These are phyloP conservation scores for Isoperla grammatica DNA, from an alignment of 2,888 invertebrate genomes.

Conservation along the genomic window DNA sequence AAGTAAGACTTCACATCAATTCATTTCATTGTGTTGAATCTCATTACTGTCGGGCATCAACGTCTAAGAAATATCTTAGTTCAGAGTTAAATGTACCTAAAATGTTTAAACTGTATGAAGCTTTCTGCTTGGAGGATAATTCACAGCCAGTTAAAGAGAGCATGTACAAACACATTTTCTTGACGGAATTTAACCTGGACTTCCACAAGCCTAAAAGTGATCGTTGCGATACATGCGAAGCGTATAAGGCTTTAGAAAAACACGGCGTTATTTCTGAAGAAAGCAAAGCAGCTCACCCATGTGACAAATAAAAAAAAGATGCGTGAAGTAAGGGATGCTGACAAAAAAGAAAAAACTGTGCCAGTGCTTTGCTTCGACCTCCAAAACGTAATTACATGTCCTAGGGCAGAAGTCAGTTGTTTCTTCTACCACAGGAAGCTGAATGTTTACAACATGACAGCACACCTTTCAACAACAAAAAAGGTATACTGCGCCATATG, in stretches of 20 bases:
- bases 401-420: conserved; percentile 21
- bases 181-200: conserved; percentile 20
- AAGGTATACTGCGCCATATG: too few relatives aligned
- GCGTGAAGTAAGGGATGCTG: conserved; percentile 11
- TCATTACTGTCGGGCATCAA: conserved; percentile 24
- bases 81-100: conserved; percentile 23
- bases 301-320: conserved; percentile 10
- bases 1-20: conserved; percentile 20
- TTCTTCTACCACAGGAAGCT: conserved; percentile 26
- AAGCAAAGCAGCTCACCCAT: conserved; percentile 8
- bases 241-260: conserved; percentile 9
- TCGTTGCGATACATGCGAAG: conserved; percentile 24
- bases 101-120: conserved; percentile 25
- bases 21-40: conserved; percentile 27
- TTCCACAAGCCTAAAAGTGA: too few relatives aligned
- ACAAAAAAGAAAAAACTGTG: not conserved
- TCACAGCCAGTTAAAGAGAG: conserved; percentile 20
- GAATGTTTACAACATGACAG: too few relatives aligned
- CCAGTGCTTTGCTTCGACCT: not conserved
- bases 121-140: conserved; percentile 15
- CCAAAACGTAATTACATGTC: conserved; percentile 13
- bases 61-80: conserved; percentile 22
- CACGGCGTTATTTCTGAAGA: conserved; percentile 13
- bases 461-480: too few relatives aligned
- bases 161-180: conserved; percentile 24